Conservation (phyloP, 2,888 invertebrate species). For the Microplitis deprimator region DNA sequence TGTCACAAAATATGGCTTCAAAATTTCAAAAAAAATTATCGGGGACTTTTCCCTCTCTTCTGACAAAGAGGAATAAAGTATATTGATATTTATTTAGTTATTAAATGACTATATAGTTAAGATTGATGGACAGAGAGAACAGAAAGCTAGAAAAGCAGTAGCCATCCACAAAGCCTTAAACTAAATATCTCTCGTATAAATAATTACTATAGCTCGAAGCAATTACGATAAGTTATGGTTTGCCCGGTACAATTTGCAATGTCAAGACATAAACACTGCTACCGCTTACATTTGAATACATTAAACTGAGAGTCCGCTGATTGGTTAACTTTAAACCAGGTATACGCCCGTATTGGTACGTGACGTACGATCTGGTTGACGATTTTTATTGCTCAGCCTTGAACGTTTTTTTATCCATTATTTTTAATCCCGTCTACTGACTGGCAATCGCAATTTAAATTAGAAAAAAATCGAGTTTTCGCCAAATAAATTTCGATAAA, state of each 20-base stretch:
- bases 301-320: conserved; percentile 64
- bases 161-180: neutral
- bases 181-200: conserved; percentile 68
- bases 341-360: conserved; percentile 60
- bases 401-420: neutral
- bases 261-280: conserved; percentile 72
- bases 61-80: too few species aligned
- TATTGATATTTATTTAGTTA: too few species aligned
- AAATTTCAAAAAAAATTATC: too few species aligned
- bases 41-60: too few species aligned
- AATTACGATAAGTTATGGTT: conserved; percentile 72
- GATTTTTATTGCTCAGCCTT: conserved; percentile 63
- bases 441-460: neutral
- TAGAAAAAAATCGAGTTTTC: too few species aligned
- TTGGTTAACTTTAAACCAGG: conserved; percentile 61
- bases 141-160: conserved; percentile 1
- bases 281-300: conserved; percentile 72
- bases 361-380: conserved; percentile 70
- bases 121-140: neutral
- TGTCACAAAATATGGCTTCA: too few species aligned
- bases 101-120: neutral
- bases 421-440: too few species aligned
- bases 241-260: conserved; percentile 71
- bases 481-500: neutral
- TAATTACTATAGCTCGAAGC: conserved; percentile 70